Evolutionary conservation across 2,797 vertebrate species (phyloP).

Genomic region (Intellagama lesueurii): DNA sequence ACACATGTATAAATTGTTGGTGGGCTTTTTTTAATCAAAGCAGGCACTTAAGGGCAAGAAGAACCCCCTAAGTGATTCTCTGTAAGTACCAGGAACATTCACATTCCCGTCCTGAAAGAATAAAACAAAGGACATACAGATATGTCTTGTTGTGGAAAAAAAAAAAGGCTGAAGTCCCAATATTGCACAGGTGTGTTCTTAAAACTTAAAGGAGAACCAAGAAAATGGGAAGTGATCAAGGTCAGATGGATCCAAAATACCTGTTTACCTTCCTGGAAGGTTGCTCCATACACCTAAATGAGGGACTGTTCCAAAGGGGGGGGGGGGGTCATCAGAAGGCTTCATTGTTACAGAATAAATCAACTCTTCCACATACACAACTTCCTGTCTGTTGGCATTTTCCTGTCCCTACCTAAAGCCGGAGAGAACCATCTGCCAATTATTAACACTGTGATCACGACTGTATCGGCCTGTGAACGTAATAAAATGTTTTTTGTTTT

Average conservation of each 20-base stretch:
- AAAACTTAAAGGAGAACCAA: neutral
- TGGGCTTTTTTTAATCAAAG: neutral
- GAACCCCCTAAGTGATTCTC: neutral
- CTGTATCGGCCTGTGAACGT: neutral
- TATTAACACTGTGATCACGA: neutral
- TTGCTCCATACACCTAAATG: too few species aligned
- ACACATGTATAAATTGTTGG: slow-evolving; percentile 63
- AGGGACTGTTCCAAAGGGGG: neutral
- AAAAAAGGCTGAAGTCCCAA: neutral
- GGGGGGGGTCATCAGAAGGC: neutral
- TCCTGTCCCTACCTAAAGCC: neutral
- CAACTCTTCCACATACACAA: neutral
- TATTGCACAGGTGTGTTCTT: neutral
- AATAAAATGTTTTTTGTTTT: neutral
- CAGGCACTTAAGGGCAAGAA: neutral
- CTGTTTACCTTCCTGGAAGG: too few species aligned
- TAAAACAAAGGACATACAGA: neutral
- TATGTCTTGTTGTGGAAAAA: neutral
- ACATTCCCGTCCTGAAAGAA: neutral
- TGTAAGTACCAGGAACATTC: neutral
- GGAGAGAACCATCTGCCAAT: neutral
- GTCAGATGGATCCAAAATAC: too few species aligned
- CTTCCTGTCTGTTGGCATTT: neutral
- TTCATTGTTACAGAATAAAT: neutral
- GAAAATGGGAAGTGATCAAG: too few species aligned